These are phyloP conservation scores for Rousettus madagascariensis DNA, from an alignment of 2,797 vertebrate species.

Conservation along the genomic window DNA sequence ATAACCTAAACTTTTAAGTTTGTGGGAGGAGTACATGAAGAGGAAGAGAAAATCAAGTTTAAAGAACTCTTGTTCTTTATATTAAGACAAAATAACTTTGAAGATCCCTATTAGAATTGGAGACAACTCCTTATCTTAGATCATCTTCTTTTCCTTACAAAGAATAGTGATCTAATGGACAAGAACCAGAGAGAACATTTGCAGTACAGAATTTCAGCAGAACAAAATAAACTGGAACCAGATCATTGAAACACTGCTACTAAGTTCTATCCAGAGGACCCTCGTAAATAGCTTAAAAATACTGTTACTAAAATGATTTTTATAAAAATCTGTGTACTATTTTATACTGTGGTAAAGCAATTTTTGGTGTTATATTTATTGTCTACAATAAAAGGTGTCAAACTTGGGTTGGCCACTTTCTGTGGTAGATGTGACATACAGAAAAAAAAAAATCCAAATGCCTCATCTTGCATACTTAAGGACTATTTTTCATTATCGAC, in stretches of 20 bases:
- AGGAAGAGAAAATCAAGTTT: background rate
- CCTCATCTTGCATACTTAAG: background rate
- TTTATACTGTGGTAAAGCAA: background rate
- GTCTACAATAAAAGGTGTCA: conserved; percentile 28
- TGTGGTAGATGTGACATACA: background rate
- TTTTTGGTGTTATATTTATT: conserved; percentile 19
- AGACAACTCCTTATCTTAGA: background rate
- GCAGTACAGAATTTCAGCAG: background rate
- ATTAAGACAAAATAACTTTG: conserved; percentile 25
- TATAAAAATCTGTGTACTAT: background rate
- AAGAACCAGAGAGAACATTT: background rate
- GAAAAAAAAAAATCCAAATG: conserved; percentile 38
- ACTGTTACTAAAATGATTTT: conserved; percentile 6
- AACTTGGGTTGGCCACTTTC: conserved; percentile 14
- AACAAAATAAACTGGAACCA: background rate
- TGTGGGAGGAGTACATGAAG: background rate
- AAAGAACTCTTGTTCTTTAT: background rate
- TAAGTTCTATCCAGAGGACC: background rate
- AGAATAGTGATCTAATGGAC: background rate
- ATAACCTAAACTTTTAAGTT: background rate
- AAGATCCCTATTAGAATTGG: background rate
- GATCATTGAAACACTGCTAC: conserved; percentile 20
- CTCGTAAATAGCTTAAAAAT: background rate
- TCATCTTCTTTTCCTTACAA: background rate
- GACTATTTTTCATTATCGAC: conserved; percentile 49